Evolutionary conservation across 2,797 vertebrate species (phyloP).

Genomic region (Pygocentrus nattereri): DNA sequence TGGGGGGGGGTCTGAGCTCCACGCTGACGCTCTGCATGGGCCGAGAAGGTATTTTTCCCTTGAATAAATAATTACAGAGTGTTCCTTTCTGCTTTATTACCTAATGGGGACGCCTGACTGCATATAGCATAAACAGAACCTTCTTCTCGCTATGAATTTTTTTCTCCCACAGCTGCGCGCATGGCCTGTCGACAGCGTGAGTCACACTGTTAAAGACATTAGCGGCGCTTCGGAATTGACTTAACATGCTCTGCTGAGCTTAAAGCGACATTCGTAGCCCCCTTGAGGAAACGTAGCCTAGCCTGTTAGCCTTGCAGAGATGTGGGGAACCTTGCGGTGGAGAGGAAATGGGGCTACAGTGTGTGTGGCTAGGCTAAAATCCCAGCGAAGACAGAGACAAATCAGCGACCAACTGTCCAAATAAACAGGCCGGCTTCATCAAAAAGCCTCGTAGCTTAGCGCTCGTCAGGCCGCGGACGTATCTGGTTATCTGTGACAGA

Average conservation of each 20-base stretch:
- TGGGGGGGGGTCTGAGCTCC: background rate
- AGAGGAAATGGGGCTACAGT: background rate
- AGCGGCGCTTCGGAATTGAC: slow-evolving; percentile 14
- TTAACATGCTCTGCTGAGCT: slow-evolving; percentile 18
- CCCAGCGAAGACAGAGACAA: slow-evolving; percentile 30
- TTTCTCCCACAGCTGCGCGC: slow-evolving; percentile 11
- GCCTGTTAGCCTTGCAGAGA: slow-evolving; percentile 21
- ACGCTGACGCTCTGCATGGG: background rate
- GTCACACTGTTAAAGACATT: slow-evolving; percentile 45
- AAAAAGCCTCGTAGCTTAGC: background rate
- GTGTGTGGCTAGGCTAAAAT: slow-evolving; percentile 41
- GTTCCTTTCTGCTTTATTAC: slow-evolving; percentile 14
- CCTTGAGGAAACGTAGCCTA: slow-evolving; percentile 29
- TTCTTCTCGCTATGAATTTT: slow-evolving; percentile 3
- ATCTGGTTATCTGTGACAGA: slow-evolving; percentile 1
- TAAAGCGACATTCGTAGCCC: slow-evolving; percentile 40
- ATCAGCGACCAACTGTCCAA: slow-evolving; percentile 11
- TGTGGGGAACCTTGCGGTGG: background rate
- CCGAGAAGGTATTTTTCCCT: slow-evolving; percentile 33
- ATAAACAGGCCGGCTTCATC: slow-evolving; percentile 28
- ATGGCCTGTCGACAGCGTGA: slow-evolving; percentile 34
- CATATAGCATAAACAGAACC: slow-evolving; percentile 2
- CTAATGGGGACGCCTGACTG: slow-evolving; percentile 2
- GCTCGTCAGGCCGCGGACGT: background rate
- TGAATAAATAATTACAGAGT: slow-evolving; percentile 26